A percentile compares a stretch with the other conserved stretches of the same genome.
Conservation (phyloP, 2,113 vertebrate genomes). For the Sisor rabdophorus region DNA sequence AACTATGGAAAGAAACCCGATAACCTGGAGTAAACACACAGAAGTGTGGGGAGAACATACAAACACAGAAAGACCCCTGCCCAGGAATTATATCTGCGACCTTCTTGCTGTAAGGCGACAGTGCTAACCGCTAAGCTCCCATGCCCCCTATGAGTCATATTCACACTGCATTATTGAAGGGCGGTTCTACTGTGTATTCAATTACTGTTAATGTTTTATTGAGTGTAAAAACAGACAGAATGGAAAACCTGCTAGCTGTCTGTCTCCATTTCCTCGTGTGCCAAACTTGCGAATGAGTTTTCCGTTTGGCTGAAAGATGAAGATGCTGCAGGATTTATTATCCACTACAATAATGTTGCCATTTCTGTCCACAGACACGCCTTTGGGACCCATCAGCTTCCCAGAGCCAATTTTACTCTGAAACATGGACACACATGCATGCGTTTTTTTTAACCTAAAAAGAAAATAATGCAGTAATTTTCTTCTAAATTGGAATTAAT, state of each 20-base stretch:
- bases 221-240: slow-evolving; percentile 46
- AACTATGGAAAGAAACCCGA: too few relatives aligned
- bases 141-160: too few relatives aligned
- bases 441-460: background rate
- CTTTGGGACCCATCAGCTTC: slow-evolving; percentile 97
- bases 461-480: background rate
- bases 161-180: too few relatives aligned
- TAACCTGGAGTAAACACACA: too few relatives aligned
- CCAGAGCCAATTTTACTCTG: slow-evolving; percentile 93
- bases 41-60: slow-evolving; percentile 8
- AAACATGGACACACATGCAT: slow-evolving; percentile 26
- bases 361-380: slow-evolving; percentile 91
- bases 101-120: too few relatives aligned
- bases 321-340: slow-evolving; percentile 95
- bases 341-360: slow-evolving; percentile 96
- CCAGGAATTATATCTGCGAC: too few relatives aligned
- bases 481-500: background rate
- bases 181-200: background rate
- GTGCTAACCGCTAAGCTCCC: too few relatives aligned
- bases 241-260: slow-evolving; percentile 95
- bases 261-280: slow-evolving; percentile 92
- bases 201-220: background rate
- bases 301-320: slow-evolving; percentile 93
- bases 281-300: slow-evolving; percentile 97
- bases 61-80: slow-evolving; percentile 43